Percentiles rank a stretch among this genome's conserved stretches.
These are phyloP conservation scores for Brachymystax lenok DNA, from an alignment of 2,797 vertebrate genomes.

Conservation along the genomic window DNA sequence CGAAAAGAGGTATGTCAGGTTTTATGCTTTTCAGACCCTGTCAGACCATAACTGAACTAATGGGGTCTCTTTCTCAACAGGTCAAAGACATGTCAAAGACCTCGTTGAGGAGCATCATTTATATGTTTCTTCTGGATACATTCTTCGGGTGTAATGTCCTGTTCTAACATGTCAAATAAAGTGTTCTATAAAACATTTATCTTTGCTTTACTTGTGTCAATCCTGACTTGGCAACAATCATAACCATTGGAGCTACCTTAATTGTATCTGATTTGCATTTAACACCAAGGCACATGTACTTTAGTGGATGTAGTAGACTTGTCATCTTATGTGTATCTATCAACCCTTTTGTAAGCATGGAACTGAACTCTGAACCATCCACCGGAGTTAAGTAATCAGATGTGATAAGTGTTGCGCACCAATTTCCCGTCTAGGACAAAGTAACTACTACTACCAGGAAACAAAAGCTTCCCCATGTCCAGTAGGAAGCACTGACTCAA, in stretches of 20 bases:
- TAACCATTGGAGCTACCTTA: too few relatives aligned
- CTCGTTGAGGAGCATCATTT: neutral
- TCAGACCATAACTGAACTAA: neutral
- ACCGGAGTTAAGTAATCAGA: too few relatives aligned
- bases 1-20: conserved; percentile 39
- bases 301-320: too few relatives aligned
- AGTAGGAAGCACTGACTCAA: neutral
- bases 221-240: too few relatives aligned
- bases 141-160: conserved; percentile 28
- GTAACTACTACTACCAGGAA: too few relatives aligned
- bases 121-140: conserved; percentile 65
- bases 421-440: too few relatives aligned
- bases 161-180: conserved; percentile 28
- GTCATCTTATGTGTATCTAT: too few relatives aligned
- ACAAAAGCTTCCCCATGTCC: too few relatives aligned
- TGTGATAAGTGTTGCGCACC: too few relatives aligned
- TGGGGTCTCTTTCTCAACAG: conserved; percentile 46
- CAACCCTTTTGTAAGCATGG: too few relatives aligned
- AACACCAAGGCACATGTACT: neutral
- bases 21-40: neutral
- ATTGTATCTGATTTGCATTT: neutral
- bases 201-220: too few relatives aligned
- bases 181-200: neutral
- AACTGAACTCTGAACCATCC: too few relatives aligned
- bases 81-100: conserved; percentile 34